Base-by-base conservation (phyloP, 2,113 vertebrate species). In the Ceyx margarethae region DNA sequence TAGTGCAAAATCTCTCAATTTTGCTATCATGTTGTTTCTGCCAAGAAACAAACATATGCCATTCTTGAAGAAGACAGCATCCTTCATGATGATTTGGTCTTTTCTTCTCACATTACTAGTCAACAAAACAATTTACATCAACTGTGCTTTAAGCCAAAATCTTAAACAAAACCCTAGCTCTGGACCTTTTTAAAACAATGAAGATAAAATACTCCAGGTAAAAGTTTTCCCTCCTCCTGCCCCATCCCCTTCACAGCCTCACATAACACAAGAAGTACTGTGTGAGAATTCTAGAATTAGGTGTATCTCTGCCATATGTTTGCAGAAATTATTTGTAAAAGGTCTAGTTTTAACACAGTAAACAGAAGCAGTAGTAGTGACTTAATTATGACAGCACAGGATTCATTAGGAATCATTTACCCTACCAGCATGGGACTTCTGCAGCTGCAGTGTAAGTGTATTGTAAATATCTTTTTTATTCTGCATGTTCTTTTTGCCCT, bases 211-310 rank as follows among this genome's bases (percentile, higher is more conserved):
- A 29, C 6, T 53, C 3, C 10, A 53, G 8, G 6, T 45, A 56
- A 81, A 76, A 23, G 22, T 11, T 50, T 50, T 22, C 48, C 48
- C 48, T 50, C 22, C 22, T 50, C 11, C 48, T 22, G 21, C 20
- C 21, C 31, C 4, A 0, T 11, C 14, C 21, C 3, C 10, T 18
- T 9, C 16, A 11, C 35, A 56, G 12, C 1, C 7, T 45, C 33
- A 50, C 6, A 29, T 11, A 48, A 76, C 60, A 40, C 8, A 65
- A 35, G 5, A 68, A 46, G 6, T 13, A 33, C 6, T 57, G 9
- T 68, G 20, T 33, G n/a, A 73, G 83, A 92, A 68, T 65, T 68
- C 54, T 61, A 57, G 6, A 13, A 43, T 8, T 12, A 58, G 15
- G 14, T 15, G 1, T 50, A 20, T 35, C 46, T 60, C 37, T 48